Evolutionary conservation across 1,140 invertebrate genomes (phyloP).

Genomic region (Diachasma alloeum): DNA sequence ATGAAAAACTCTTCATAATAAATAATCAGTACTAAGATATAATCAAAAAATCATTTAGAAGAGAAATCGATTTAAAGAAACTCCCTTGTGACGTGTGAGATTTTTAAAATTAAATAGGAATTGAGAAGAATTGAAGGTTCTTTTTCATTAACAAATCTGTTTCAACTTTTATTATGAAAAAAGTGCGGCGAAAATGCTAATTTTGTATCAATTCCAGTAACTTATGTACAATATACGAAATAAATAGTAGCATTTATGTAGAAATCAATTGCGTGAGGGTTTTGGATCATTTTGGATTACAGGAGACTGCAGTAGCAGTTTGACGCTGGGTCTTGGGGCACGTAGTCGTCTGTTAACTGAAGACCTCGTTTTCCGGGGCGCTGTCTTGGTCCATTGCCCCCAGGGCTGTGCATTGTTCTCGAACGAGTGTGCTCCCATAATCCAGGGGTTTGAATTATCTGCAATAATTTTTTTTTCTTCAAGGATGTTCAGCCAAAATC

Average conservation of each 20-base stretch:
- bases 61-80: no score
- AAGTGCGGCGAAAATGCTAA: no score
- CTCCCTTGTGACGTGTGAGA: no score
- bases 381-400: conserved; percentile 42
- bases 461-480: conserved; percentile 21
- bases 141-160: no score
- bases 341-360: conserved; percentile 45
- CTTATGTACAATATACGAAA: conserved; percentile 45
- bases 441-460: conserved; percentile 72
- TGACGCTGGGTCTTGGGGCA: conserved; percentile 38
- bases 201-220: neutral
- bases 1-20: no score
- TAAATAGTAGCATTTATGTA: neutral
- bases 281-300: conserved; percentile 19
- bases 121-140: neutral
- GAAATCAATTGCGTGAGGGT: neutral
- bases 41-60: no score
- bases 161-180: no score
- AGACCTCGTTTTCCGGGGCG: conserved; percentile 52
- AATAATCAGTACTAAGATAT: no score
- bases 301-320: conserved; percentile 50
- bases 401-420: conserved; percentile 21
- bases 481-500: no score
- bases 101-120: no score
- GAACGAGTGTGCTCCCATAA: conserved; percentile 65